These are phyloP conservation scores for Lindbergichthys nudifrons DNA, from an alignment of 2,797 vertebrate species.

Conservation along the genomic window DNA sequence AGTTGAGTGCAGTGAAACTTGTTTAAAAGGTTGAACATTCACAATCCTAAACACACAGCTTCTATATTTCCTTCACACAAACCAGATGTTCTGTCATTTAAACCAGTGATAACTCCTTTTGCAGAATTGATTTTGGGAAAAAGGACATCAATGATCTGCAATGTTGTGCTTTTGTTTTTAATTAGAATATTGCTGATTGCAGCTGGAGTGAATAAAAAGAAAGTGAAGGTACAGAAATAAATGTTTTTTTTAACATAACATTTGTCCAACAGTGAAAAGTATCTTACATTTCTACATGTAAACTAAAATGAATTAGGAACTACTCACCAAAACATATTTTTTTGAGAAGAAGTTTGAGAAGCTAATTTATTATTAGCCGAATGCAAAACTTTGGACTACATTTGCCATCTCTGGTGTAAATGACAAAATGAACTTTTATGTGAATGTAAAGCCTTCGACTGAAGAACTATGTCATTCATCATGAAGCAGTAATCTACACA, in stretches of 20 bases:
- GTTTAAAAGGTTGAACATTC: constrained; percentile 13
- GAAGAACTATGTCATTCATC: constrained; percentile 3
- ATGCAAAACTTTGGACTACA: neutral
- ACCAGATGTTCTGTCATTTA: constrained; percentile 18
- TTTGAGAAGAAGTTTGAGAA: no score
- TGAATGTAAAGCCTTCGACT: constrained; percentile 12
- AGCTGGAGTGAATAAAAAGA: neutral
- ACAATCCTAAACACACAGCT: constrained; percentile 4
- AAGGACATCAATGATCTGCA: no score
- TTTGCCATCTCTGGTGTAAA: constrained; percentile 14
- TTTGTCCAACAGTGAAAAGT: no score
- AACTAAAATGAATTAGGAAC: no score
- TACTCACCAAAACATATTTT: no score
- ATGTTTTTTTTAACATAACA: neutral
- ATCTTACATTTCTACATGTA: no score
- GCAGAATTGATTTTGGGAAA: neutral
- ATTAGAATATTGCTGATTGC: neutral
- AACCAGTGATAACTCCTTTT: constrained; percentile 24
- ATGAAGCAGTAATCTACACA: constrained; percentile 27
- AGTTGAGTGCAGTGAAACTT: constrained; percentile 15
- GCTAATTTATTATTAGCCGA: neutral
- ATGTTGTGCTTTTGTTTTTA: no score
- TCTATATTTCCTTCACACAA: constrained; percentile 9
- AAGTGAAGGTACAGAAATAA: neutral
- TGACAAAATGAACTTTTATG: neutral